Percentiles rank a stretch among this genome's conserved stretches.
phyloP scores from a whole-genome alignment of 2,113 vertebrate genomes.

The Cephalophus harveyi region DNA sequence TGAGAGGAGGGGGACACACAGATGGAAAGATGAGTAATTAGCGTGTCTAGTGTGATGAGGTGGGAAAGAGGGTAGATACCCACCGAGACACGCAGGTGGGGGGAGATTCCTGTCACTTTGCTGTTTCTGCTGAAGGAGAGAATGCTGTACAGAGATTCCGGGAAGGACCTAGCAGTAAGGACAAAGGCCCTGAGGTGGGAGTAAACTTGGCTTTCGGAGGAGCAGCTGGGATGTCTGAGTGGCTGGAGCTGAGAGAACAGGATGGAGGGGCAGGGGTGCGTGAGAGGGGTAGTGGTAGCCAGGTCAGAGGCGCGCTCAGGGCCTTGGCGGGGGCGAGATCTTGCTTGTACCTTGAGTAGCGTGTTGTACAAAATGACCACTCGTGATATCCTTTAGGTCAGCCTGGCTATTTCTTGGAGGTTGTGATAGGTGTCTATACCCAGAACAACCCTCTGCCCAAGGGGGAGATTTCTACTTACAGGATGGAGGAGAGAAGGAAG shows the following conservation, averaged over 20 bases:
- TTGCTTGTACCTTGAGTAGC: neutral
- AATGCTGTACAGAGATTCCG: neutral
- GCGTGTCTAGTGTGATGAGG: neutral
- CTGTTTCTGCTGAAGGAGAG: neutral
- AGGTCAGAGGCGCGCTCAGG: neutral
- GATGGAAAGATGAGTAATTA: neutral
- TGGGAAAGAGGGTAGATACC: neutral
- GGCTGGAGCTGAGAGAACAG: neutral
- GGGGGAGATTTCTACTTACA: too few species aligned
- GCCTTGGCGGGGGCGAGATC: neutral
- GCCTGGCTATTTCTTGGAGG: neutral
- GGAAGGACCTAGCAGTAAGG: neutral
- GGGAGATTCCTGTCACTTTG: neutral
- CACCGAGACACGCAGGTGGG: neutral
- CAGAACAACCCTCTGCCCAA: neutral
- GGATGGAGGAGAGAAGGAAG: too few species aligned
- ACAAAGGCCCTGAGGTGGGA: neutral
- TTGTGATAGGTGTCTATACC: neutral
- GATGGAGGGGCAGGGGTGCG: neutral
- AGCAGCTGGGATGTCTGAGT: neutral
- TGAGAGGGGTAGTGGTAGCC: neutral
- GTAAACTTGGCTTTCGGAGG: neutral
- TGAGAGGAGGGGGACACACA: neutral
- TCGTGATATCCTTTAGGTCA: neutral
- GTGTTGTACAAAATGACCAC: neutral